A percentile compares a stretch with the other conserved stretches of the same genome.
These are phyloP conservation scores for Maccullochella peelii DNA, from an alignment of 2,113 vertebrate genomes.

Conservation along the genomic window DNA sequence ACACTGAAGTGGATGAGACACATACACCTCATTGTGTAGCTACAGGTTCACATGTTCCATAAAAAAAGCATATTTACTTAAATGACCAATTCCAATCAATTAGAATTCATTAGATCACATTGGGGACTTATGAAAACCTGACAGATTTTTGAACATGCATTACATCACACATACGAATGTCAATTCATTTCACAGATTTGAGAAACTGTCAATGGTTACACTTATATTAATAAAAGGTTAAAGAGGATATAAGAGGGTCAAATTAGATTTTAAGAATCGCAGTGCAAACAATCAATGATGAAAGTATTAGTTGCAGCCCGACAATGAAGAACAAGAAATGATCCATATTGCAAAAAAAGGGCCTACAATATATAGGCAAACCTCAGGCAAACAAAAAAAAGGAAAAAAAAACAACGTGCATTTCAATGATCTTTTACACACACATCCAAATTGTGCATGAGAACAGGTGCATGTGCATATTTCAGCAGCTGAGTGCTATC, in stretches of 20 bases:
- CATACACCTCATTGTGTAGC: neutral
- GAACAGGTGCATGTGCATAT: neutral
- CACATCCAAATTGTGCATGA: neutral
- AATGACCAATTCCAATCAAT: slow-evolving; percentile 8
- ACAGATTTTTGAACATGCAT: neutral
- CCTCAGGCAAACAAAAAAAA: neutral
- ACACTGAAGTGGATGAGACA: neutral
- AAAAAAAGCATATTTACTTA: neutral
- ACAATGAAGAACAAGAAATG: neutral
- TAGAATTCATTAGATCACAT: neutral
- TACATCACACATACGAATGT: neutral
- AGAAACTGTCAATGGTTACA: too few species aligned
- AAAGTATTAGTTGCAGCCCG: neutral
- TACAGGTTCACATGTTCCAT: neutral
- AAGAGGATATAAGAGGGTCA: too few species aligned
- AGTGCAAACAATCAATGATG: neutral
- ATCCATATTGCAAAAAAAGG: neutral
- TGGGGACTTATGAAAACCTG: neutral
- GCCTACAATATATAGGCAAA: neutral
- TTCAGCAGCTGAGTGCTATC: too few species aligned
- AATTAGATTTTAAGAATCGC: neutral
- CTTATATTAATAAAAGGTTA: neutral
- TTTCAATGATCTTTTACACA: neutral
- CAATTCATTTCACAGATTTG: neutral
- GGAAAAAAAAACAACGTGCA: too few species aligned